Percentiles rank a stretch among this genome's conserved stretches.
Conservation (phyloP, 1,140 invertebrate species). For the Aleiodes sp. region DNA sequence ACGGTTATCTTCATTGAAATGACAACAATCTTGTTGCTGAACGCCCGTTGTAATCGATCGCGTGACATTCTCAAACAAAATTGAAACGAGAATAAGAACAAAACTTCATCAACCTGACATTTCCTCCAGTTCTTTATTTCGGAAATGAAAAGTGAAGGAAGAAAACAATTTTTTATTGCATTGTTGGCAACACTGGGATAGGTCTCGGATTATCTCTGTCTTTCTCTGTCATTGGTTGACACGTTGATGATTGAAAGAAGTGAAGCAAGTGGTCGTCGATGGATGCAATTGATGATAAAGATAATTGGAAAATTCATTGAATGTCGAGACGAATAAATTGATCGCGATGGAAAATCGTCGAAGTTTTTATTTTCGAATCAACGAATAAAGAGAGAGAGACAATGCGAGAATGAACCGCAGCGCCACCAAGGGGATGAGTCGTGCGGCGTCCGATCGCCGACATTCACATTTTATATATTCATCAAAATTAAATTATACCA, state of each 20-base stretch:
- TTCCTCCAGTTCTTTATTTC: not conserved
- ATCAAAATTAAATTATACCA: conserved; percentile 25
- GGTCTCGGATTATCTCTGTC: not conserved
- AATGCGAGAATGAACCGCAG: not conserved
- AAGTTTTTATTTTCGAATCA: no score
- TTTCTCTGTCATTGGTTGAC: not conserved
- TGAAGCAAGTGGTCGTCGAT: no score
- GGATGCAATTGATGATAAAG: no score
- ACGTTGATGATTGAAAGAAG: no score
- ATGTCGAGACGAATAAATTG: no score
- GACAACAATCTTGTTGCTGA: conserved; percentile 19
- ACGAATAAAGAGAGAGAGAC: not conserved
- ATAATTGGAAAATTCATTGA: no score
- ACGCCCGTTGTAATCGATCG: conserved; percentile 14
- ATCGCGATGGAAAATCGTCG: no score
- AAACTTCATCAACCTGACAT: conserved; percentile 27
- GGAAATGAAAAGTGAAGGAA: not conserved
- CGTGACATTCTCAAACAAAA: conserved; percentile 27
- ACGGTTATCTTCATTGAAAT: not conserved
- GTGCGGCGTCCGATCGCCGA: not conserved
- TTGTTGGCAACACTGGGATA: conserved; percentile 1
- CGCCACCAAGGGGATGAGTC: conserved; percentile 14
- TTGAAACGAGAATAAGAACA: not conserved
- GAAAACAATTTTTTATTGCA: not conserved
- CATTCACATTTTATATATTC: conserved; percentile 6